Base-by-base conservation (phyloP, 2,888 invertebrate genomes). In the Spilosoma lubricipeda region DNA sequence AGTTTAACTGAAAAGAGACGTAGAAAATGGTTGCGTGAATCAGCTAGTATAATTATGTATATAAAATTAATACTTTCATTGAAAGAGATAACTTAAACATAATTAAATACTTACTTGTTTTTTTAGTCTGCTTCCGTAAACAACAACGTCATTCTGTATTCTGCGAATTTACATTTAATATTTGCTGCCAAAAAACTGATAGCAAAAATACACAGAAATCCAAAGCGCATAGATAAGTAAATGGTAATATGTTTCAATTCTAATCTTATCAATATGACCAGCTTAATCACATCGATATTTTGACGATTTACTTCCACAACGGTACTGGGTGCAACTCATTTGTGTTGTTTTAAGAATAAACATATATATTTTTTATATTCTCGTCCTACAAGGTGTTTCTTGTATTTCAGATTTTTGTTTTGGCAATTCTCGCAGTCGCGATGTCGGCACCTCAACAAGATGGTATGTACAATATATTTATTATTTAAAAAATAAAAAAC, bases 391-490 rank as follows among this genome's bases (percentile, higher is more conserved):
- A 30, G 30, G 23, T 71, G 48, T 71, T 64, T 11, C 42, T 70
- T 9, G n/a, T 63, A 27, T 71, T 74, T 23, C 71, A 75, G 74
- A 30, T 75, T 11, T 52, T 75, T 1, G 71, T 71, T 7, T 67
- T 67, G 42, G 56, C 67, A 39, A 18, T 71, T 33, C 33, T 75
- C 27, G 67, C 71, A 30, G 3, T 74, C 33, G 71, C 68, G 7
- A 71, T 75, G 74, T 64, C 71, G 33, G n/a, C 52, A 27, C 71
- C 74, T 9, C 74, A 74, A 75, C 7, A 67, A 67, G n/a, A 11
- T 3, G 59, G 74, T 71, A 70, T 20, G 74, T 39, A 74, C 3
- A n/a, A 5, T 63, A 23, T 3, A 5, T 39, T 39, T n/a, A n/a
- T n/a, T n/a, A n/a, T n/a, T 66, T 45, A 45, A 15, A 15, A 15